Evolutionary conservation across 2,797 vertebrate species (phyloP).

Genomic region (Cetoscarus ocellatus): DNA sequence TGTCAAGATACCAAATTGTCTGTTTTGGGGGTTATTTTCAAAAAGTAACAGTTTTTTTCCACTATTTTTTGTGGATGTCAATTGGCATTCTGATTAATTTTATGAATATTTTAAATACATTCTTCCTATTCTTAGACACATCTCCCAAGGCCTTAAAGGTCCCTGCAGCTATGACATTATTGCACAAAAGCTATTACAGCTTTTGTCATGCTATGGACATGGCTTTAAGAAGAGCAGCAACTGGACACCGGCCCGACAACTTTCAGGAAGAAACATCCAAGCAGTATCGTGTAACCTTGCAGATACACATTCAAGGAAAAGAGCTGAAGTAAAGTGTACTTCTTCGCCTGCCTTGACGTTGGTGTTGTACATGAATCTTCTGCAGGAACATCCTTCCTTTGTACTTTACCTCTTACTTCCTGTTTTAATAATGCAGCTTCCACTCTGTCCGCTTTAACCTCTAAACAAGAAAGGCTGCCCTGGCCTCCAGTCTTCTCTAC

Average conservation of each 20-base stretch:
- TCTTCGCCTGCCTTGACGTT: constrained; percentile 54
- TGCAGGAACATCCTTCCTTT: constrained; percentile 71
- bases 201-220: constrained; percentile 30
- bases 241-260: constrained; percentile 47
- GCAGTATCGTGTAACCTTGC: constrained; percentile 34
- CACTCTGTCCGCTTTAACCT: constrained; percentile 28
- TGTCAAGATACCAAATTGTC: too few species aligned
- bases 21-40: too few species aligned
- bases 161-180: constrained; percentile 28
- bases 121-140: background rate
- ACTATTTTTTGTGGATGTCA: background rate
- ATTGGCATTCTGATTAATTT: background rate
- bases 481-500: constrained; percentile 37
- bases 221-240: constrained; percentile 10
- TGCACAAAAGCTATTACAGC: background rate
- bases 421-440: constrained; percentile 55
- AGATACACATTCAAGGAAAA: constrained; percentile 59
- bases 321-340: constrained; percentile 56
- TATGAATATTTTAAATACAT: background rate
- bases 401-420: constrained; percentile 60
- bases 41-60: background rate
- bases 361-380: constrained; percentile 29
- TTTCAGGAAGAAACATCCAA: constrained; percentile 49
- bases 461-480: constrained; percentile 31
- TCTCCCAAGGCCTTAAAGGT: background rate